phyloP scores from a whole-genome alignment of 2,888 invertebrate genomes.

The Tenthredo distinguenda region DNA sequence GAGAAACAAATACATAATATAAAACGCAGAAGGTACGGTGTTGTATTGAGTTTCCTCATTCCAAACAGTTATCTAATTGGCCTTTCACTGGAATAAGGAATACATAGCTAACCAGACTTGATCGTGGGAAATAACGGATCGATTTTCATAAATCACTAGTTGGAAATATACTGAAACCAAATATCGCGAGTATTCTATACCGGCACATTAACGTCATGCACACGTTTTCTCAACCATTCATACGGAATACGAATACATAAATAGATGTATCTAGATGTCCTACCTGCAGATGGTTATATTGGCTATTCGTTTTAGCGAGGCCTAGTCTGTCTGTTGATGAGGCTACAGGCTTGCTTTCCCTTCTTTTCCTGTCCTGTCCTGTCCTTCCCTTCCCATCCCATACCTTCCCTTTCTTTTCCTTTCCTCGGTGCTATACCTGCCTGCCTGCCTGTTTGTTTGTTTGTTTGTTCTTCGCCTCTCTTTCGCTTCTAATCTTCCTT shows the following conservation, averaged over 20 bases:
- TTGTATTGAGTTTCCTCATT: background rate
- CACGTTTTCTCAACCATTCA: slow-evolving; percentile 44
- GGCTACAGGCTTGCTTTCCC: slow-evolving; percentile 61
- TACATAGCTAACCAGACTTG: background rate
- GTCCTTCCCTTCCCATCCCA: no score
- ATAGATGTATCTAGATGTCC: slow-evolving; percentile 69
- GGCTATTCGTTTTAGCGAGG: slow-evolving; percentile 69
- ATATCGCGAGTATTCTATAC: slow-evolving; percentile 20
- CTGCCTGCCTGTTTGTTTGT: slow-evolving; percentile 57
- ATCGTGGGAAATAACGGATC: background rate
- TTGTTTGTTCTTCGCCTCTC: slow-evolving; percentile 73
- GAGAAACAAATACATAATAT: background rate
- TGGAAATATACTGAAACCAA: background rate
- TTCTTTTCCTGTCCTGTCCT: slow-evolving; percentile 33
- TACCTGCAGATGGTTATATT: slow-evolving; percentile 71
- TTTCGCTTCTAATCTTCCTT: slow-evolving; percentile 64
- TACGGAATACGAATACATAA: slow-evolving; percentile 61
- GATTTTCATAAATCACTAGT: background rate
- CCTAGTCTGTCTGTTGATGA: slow-evolving; percentile 68
- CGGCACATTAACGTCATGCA: slow-evolving; percentile 39
- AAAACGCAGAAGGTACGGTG: background rate
- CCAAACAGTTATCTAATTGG: background rate
- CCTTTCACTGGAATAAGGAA: slow-evolving; percentile 12
- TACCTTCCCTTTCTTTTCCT: background rate
- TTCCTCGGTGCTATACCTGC: slow-evolving; percentile 46